These are phyloP conservation scores for Clarias magur DNA, from an alignment of 2,113 vertebrate genomes.

Conservation along the genomic window DNA sequence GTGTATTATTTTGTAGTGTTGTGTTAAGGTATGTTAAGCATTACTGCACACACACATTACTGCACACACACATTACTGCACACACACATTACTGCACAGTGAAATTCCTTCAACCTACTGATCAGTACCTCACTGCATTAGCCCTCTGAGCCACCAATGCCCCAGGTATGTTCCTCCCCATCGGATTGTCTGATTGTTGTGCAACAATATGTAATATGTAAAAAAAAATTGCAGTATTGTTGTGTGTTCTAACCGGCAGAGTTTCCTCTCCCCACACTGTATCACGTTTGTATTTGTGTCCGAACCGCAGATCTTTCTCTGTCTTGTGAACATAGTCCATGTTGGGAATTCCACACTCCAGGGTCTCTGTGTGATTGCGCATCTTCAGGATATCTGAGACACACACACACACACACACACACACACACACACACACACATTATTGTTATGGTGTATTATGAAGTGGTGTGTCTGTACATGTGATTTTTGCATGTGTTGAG, in stretches of 20 bases:
- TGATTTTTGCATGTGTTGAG: neutral
- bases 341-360: slow-evolving; percentile 69
- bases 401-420: neutral
- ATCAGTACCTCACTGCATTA: no score
- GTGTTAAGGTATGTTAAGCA: no score
- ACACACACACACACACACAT: neutral
- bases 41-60: no score
- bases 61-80: no score
- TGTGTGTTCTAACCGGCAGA: neutral
- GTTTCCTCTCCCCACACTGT: no score
- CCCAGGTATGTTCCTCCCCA: no score
- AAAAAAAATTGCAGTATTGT: neutral
- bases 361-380: slow-evolving; percentile 66
- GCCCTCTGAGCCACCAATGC: no score
- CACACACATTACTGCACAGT: no score
- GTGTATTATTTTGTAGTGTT: no score
- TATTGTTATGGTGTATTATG: neutral
- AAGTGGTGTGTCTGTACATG: neutral
- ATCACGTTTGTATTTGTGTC: no score
- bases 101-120: no score
- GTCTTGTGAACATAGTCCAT: neutral
- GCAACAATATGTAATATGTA: neutral
- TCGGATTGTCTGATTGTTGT: neutral
- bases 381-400: slow-evolving; percentile 24
- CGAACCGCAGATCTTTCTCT: neutral